These are phyloP conservation scores for Myotis yumanensis DNA, from an alignment of 2,113 vertebrate species.

Conservation along the genomic window DNA sequence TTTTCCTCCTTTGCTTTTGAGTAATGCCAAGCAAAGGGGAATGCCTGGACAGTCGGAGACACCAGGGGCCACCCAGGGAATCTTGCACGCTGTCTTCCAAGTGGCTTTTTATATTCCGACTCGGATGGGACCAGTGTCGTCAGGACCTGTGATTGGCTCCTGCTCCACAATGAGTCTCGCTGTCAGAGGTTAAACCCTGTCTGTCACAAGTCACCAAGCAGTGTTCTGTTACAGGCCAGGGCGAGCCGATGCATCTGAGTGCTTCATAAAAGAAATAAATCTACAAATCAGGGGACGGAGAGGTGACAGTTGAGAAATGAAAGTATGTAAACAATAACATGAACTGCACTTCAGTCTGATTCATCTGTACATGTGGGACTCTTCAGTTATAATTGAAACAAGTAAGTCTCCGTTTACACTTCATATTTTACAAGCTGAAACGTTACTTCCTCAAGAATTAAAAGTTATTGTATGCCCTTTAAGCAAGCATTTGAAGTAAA, in stretches of 20 bases:
- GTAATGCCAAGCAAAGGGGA: constrained; percentile 78
- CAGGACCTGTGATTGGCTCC: constrained; percentile 96
- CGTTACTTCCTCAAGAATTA: constrained; percentile 10
- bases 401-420: constrained; percentile 36
- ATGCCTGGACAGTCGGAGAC: constrained; percentile 83
- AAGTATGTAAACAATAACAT: constrained; percentile 28
- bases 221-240: constrained; percentile 86
- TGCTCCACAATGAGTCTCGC: constrained; percentile 95
- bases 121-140: constrained; percentile 94
- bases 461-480: constrained; percentile 13
- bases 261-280: constrained; percentile 79
- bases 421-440: constrained; percentile 42
- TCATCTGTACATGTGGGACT: constrained; percentile 11
- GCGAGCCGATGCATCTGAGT: constrained; percentile 85
- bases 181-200: constrained; percentile 91
- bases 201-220: constrained; percentile 88
- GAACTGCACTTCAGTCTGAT: constrained; percentile 38
- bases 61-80: constrained; percentile 91
- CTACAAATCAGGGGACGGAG: constrained; percentile 46
- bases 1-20: constrained; percentile 75
- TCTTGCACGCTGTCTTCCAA: constrained; percentile 91
- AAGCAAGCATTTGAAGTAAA: constrained; percentile 17
- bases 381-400: constrained; percentile 35
- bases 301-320: constrained; percentile 35
- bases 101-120: constrained; percentile 97